A percentile compares a stretch with the other conserved stretches of the same genome.
These are phyloP conservation scores for Abrostola tripartita DNA, from an alignment of 2,888 invertebrate genomes.

Conservation along the genomic window DNA sequence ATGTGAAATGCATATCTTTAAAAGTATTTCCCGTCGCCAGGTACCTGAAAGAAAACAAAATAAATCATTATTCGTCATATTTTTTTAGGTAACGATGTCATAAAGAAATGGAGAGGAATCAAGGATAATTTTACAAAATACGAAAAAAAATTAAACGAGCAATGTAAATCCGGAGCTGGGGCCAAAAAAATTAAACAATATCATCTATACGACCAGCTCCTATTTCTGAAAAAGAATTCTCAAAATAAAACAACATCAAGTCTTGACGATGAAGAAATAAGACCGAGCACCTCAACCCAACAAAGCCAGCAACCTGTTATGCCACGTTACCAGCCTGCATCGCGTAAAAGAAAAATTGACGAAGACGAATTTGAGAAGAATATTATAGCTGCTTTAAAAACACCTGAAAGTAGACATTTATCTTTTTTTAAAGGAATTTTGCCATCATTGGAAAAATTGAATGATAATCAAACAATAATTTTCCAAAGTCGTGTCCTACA, in stretches of 20 bases:
- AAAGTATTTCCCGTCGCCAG: constrained; percentile 8
- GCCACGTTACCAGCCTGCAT: constrained; percentile 4
- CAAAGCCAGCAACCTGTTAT: constrained; percentile 3
- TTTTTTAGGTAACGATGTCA: constrained; percentile 1
- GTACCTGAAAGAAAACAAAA: constrained; percentile 10
- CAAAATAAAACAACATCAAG: constrained; percentile 4
- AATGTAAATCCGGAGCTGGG: constrained; percentile 2
- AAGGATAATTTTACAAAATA: constrained; percentile 2
- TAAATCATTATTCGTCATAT: background rate
- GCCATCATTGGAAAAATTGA: constrained; percentile 4
- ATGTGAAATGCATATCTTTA: constrained; percentile 4
- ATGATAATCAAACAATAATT: constrained; percentile 4
- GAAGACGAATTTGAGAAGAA: constrained; percentile 3
- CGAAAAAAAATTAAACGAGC: constrained; percentile 2
- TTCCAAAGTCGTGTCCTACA: constrained; percentile 4
- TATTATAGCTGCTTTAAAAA: constrained; percentile 3
- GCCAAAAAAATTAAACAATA: constrained; percentile 2
- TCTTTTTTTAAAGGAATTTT: constrained; percentile 4
- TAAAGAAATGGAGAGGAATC: constrained; percentile 2
- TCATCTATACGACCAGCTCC: constrained; percentile 2
- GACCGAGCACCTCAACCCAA: constrained; percentile 3
- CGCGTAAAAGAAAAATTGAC: constrained; percentile 4
- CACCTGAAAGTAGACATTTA: constrained; percentile 4
- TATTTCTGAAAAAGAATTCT: constrained; percentile 2
- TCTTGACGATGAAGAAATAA: constrained; percentile 3